Evolutionary conservation across 2,797 vertebrate genomes (phyloP).

Genomic region (Pogonophryne albipinna): DNA sequence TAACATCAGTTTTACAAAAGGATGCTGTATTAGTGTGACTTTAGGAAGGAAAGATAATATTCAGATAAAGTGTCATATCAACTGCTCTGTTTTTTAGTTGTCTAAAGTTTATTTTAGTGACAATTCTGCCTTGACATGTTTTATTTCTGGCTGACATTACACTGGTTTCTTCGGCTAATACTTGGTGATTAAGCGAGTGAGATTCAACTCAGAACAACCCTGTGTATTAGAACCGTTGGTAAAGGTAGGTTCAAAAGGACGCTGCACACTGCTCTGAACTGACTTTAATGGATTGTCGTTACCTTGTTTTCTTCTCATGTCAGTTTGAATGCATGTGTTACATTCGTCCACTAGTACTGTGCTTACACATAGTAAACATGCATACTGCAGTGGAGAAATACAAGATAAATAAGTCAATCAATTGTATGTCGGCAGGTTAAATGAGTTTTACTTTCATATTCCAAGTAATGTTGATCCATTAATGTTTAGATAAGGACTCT

Average conservation of each 20-base stretch:
- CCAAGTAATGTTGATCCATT: constrained; percentile 41
- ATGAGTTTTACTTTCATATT: constrained; percentile 25
- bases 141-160: background rate
- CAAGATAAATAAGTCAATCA: constrained; percentile 19
- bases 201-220: background rate
- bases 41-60: background rate
- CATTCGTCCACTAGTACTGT: background rate
- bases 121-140: background rate
- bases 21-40: background rate
- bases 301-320: constrained; percentile 1
- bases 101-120: too few relatives aligned
- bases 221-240: background rate
- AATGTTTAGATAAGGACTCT: constrained; percentile 55
- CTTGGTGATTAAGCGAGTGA: background rate
- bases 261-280: background rate
- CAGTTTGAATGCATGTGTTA: background rate
- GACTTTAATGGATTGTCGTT: background rate
- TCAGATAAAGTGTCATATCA: background rate
- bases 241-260: too few relatives aligned
- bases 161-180: background rate
- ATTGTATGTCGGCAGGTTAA: constrained; percentile 12
- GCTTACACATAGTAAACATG: background rate
- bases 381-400: constrained; percentile 15
- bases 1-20: constrained; percentile 1
- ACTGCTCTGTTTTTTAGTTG: background rate